These are phyloP conservation scores for Numenius arquata DNA, from an alignment of 2,113 vertebrate genomes.

Conservation along the genomic window DNA sequence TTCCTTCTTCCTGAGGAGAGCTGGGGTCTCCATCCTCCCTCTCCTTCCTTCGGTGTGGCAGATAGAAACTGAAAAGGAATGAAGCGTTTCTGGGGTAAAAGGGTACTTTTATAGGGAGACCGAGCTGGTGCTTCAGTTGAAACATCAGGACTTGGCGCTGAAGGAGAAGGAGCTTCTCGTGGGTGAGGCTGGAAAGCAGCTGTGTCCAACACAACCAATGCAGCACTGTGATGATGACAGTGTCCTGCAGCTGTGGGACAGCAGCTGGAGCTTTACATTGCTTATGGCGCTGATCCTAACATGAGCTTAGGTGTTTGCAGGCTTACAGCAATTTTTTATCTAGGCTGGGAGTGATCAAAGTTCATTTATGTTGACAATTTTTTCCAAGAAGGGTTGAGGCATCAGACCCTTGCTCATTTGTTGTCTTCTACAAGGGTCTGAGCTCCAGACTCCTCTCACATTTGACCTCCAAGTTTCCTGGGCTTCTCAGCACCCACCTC, in stretches of 20 bases:
- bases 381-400: neutral
- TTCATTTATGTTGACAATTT: neutral
- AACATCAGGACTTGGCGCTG: neutral
- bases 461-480: neutral
- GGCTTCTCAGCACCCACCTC: neutral
- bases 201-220: neutral
- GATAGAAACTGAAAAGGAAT: neutral
- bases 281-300: neutral
- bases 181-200: neutral
- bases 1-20: neutral
- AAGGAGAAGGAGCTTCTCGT: neutral
- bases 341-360: neutral
- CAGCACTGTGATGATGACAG: neutral
- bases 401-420: neutral
- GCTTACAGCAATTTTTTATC: neutral
- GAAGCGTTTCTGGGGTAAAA: neutral
- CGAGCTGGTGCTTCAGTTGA: rapidly evolving
- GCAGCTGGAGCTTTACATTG: neutral
- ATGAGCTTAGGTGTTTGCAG: neutral
- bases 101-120: neutral
- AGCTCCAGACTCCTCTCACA: neutral
- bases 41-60: neutral
- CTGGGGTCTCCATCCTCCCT: neutral
- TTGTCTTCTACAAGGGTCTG: neutral
- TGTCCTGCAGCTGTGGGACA: neutral